Base-by-base conservation (phyloP, 2,888 invertebrate species). In the Hirudinaria manillensis region DNA sequence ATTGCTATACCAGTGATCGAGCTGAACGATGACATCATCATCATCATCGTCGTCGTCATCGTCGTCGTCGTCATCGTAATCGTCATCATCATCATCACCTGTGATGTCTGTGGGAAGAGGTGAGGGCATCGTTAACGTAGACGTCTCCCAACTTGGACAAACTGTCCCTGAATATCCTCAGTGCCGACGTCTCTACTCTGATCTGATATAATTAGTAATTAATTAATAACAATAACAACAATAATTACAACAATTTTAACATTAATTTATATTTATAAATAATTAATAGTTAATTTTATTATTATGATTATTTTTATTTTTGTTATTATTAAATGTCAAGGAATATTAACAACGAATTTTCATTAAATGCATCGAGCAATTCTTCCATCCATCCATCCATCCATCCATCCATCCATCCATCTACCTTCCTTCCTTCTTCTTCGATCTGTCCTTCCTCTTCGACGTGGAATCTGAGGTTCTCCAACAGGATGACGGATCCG, bases 121-220 rank as follows among this genome's bases (percentile, higher is more conserved):
- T 99, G 87, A 99, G 99, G 19, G 99, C 99, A 89, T 99, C 99
- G 87, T 99, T 99, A 16, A 99, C 92, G 86, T 97, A 99, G 51
- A 99, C 89, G 88, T 99, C 99, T 27, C 95, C 99, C 75, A 99
- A 87, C 83, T 94, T 93, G 74, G 94, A 90, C 75, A 99, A 87
- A 0, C 94, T 93, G 29, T 90, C 90, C 79, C 96, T 89, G 87
- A 99, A 99, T 80, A 88, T 89, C 80, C 91, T 91, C 0, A 95
- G 91, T 83, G 91, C 91, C 56, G 89, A 92, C 61, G 92, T 89
- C 80, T 92, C 90, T 51, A 98, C 98, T 86, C 97, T 98, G 0
- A 91, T 86, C 90, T 90, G 10, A 45, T 45, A n/a, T n/a, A 45
- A 45, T 6, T 10, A 45, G 10, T 45, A 45, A 45, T 80, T 1